phyloP scores from a whole-genome alignment of 2,888 invertebrate species.

The Nomada ruficornis region DNA sequence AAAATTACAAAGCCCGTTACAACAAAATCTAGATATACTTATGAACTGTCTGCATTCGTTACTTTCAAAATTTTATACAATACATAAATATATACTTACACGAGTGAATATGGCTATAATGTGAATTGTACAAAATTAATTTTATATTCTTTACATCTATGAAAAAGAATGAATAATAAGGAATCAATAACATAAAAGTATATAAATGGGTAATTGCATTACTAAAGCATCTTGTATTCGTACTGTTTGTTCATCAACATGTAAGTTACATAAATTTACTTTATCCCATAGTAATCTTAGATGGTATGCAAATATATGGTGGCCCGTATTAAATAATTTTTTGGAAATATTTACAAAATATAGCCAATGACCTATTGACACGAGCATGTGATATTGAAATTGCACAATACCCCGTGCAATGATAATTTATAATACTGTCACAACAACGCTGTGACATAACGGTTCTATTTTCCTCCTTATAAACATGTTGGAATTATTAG shows the following conservation, averaged over 20 bases:
- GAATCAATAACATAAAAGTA: slow-evolving; percentile 21
- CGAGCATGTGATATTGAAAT: slow-evolving; percentile 60
- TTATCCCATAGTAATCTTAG: slow-evolving; percentile 23
- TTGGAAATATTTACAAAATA: slow-evolving; percentile 44
- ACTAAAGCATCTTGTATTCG: slow-evolving; percentile 6
- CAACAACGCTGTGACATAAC: slow-evolving; percentile 25
- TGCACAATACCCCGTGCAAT: slow-evolving; percentile 50
- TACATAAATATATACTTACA: slow-evolving; percentile 14
- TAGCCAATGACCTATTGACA: slow-evolving; percentile 75
- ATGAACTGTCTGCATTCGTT: background rate
- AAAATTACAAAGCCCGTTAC: slow-evolving; percentile 32
- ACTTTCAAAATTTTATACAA: slow-evolving; percentile 2
- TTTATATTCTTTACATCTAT: slow-evolving; percentile 23
- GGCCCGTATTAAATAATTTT: slow-evolving; percentile 20
- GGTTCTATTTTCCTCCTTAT: slow-evolving; percentile 18
- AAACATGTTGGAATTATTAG: slow-evolving; percentile 48
- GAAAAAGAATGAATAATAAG: slow-evolving; percentile 51
- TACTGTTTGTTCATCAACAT: slow-evolving; percentile 1
- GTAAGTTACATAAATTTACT: slow-evolving; percentile 11
- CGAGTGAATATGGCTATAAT: slow-evolving; percentile 42
- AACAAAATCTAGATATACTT: slow-evolving; percentile 4
- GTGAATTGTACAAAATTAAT: slow-evolving; percentile 37
- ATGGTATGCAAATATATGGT: background rate
- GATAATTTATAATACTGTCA: slow-evolving; percentile 63
- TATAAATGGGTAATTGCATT: slow-evolving; percentile 16